phyloP scores from a whole-genome alignment of 2,797 vertebrate species.

The Valencia hispanica region DNA sequence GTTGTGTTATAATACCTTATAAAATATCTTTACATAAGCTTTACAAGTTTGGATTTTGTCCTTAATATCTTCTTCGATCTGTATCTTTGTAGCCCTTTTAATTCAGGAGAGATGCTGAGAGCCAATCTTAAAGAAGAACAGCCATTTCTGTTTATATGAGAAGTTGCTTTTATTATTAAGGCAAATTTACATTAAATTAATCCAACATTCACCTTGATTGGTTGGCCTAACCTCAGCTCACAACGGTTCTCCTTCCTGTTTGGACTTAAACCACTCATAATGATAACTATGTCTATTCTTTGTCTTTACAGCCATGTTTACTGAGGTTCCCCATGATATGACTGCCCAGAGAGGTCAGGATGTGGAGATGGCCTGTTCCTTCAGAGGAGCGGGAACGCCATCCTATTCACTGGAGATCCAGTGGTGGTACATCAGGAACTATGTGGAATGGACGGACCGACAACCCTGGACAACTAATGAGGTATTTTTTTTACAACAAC shows the following conservation, averaged over 20 bases:
- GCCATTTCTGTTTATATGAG: not conserved
- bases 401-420: slow-evolving; percentile 97
- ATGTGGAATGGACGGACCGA: slow-evolving; percentile 89
- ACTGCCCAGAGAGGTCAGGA: slow-evolving; percentile 90
- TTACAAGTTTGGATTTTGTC: not conserved
- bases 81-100: not conserved
- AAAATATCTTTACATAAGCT: not conserved
- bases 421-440: slow-evolving; percentile 96
- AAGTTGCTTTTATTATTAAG: not conserved
- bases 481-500: slow-evolving; percentile 60
- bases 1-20: not conserved
- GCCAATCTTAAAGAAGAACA: no score
- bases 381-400: slow-evolving; percentile 91
- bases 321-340: slow-evolving; percentile 94
- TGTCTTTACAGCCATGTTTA: slow-evolving; percentile 91
- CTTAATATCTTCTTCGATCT: not conserved
- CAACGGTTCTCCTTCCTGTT: not conserved
- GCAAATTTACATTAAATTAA: not conserved
- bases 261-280: not conserved
- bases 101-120: not conserved
- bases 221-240: no score
- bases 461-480: slow-evolving; percentile 88
- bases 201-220: not conserved
- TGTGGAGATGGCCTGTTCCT: slow-evolving; percentile 98
- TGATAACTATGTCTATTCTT: slow-evolving; percentile 15